Conservation (phyloP, 2,113 vertebrate genomes). For the Falco punctatus region DNA sequence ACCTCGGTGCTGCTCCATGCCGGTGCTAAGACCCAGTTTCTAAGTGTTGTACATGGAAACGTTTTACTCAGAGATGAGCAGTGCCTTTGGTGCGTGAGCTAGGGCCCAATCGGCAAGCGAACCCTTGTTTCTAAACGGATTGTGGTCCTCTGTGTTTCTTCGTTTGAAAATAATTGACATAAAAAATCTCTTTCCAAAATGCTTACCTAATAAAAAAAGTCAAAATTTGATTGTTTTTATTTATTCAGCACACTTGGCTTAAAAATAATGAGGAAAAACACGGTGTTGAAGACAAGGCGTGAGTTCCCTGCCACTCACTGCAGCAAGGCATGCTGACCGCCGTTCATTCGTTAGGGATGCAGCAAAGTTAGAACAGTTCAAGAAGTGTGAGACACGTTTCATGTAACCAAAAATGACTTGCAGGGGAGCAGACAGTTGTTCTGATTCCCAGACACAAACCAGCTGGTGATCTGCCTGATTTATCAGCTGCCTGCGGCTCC, state of each 20-base stretch:
- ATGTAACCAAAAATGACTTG: not conserved
- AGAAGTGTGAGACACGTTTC: not conserved
- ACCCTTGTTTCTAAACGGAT: not conserved
- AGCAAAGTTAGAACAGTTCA: not conserved
- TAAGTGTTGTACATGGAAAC: accelerated
- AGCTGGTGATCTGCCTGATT: not conserved
- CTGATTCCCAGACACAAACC: not conserved
- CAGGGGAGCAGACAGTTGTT: not conserved
- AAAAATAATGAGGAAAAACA: not conserved
- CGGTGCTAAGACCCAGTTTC: accelerated
- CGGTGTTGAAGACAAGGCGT: not conserved
- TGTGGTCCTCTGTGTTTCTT: not conserved
- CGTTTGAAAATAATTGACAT: not conserved
- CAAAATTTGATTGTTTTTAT: not conserved
- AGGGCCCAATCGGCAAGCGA: not conserved
- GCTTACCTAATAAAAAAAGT: constrained; percentile 6
- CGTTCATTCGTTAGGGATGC: not conserved
- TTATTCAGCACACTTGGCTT: not conserved
- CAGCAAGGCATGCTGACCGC: not conserved
- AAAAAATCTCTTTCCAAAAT: not conserved
- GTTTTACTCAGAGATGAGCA: not conserved
- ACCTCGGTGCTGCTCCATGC: not conserved
- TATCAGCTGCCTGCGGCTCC: not conserved
- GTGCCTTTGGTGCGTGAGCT: accelerated
- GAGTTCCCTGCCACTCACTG: not conserved